Percentiles rank a stretch among this genome's conserved stretches.
These are phyloP conservation scores for Seira ritae DNA, from an alignment of 2,888 invertebrate species.

Conservation along the genomic window DNA sequence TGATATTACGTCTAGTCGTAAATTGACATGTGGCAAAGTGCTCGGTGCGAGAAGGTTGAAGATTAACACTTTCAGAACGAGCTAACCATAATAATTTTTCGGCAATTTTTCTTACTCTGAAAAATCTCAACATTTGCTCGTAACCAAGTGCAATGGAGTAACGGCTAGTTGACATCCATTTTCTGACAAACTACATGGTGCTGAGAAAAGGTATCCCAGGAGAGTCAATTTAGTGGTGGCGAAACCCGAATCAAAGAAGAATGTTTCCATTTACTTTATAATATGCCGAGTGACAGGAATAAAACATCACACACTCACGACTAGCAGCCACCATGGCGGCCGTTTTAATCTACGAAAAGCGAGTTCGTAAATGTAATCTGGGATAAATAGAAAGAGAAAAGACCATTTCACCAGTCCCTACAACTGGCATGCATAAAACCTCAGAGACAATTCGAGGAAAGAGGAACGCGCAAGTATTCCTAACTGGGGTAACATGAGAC, in stretches of 20 bases:
- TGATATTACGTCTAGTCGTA: not conserved
- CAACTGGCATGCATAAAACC: too few species aligned
- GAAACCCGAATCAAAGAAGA: not conserved
- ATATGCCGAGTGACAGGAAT: not conserved
- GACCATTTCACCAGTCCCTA: too few species aligned
- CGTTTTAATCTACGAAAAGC: not conserved
- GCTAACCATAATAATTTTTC: too few species aligned
- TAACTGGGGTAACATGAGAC: too few species aligned
- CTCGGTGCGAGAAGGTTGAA: not conserved
- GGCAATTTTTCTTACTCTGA: too few species aligned
- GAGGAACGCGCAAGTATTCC: too few species aligned
- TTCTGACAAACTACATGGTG: too few species aligned
- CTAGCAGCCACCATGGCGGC: not conserved
- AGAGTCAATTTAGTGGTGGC: slow-evolving; percentile 6
- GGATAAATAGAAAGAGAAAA: too few species aligned
- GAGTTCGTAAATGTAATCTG: not conserved
- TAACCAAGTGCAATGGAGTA: too few species aligned
- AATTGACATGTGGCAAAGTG: not conserved
- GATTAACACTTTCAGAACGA: not conserved
- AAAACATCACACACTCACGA: not conserved
- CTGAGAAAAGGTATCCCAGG: not conserved
- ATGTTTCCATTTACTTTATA: not conserved
- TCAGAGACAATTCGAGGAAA: too few species aligned
- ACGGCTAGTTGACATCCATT: too few species aligned
- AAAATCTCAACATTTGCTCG: too few species aligned